Conservation (phyloP, 2,888 invertebrate species). For the Graphium colonna region DNA sequence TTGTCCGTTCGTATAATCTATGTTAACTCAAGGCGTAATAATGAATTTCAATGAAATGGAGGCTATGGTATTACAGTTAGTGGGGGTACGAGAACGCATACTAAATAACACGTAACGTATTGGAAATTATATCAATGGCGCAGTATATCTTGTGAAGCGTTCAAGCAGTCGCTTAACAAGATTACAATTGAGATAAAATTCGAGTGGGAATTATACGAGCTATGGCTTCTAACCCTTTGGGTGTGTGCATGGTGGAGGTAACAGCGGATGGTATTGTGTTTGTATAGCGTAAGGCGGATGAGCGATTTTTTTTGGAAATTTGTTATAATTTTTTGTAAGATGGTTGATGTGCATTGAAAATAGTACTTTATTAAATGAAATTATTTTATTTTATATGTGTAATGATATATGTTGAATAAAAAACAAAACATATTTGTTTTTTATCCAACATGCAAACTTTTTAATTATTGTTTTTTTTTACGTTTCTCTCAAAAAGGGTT, state of each 20-base stretch:
- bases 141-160: conserved; percentile 44
- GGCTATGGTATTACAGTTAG: conserved; percentile 24
- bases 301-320: too few species aligned
- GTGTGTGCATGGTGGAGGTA: conserved; percentile 13
- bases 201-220: conserved; percentile 35
- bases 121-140: conserved; percentile 41
- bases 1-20: conserved; percentile 20
- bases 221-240: conserved; percentile 40
- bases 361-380: too few species aligned
- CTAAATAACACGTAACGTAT: conserved; percentile 37
- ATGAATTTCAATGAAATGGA: conserved; percentile 24
- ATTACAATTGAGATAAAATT: conserved; percentile 57
- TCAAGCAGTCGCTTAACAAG: conserved; percentile 43
- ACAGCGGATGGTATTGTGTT: neutral
- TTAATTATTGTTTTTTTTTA: too few species aligned
- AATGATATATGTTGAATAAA: too few species aligned
- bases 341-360: too few species aligned
- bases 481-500: neutral
- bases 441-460: too few species aligned
- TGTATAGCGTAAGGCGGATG: conserved; percentile 14
- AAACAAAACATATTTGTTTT: too few species aligned
- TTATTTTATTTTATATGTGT: too few species aligned
- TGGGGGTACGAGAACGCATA: conserved; percentile 24
- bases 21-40: conserved; percentile 21
- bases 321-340: too few species aligned